Base-by-base conservation (phyloP, 2,797 vertebrate genomes). In the Pyrocephalus nanus region DNA sequence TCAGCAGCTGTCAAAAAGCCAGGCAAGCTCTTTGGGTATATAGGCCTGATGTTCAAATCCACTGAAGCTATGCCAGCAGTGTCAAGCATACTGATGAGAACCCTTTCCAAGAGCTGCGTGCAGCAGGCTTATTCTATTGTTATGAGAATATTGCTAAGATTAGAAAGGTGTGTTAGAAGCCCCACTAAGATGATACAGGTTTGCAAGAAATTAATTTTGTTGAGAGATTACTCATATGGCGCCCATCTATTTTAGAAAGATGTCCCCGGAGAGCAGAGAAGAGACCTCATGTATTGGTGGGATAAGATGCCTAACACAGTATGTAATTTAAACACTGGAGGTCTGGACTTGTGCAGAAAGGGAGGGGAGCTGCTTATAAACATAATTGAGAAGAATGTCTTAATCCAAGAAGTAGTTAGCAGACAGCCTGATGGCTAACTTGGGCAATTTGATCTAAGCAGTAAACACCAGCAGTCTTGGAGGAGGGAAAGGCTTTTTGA, bases 1-100 rank as follows among this genome's bases (percentile, higher is more conserved):
- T 84, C 91, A 77, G 67, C 92, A 92, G 82, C 89, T 97, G 96
- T 92, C 92, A 90, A 92, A 86, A 91, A 95, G 94, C 89, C 94
- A 97, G 86, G 88, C 8, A 15, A 88, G 50, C 69, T 92, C 60
- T 91, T 80, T 80, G 82, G 87, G 79, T 94, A 66, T 72, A 58
- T 9, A 66, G 72, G 54, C 77, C 88, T 93, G 80, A 90, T 78
- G 55, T 88, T 97, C 83, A 86, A 93, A 93, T 66, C 80, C 65
- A 88, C 91, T 85, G 89, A 96, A 96, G 61, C 71, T 90, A 61
- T 91, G 94, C 89, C 88, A 95, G 86, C 71, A 92, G 64, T 76
- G 87, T 85, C 93, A 92, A 91, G 54, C 53, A 54, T 60, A 74
- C 42, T 74, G 90, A 88, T 54, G 95, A 85, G 86, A 87, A 45